phyloP scores from a whole-genome alignment of 2,113 vertebrate species.

The Rhagologus leucostigma region DNA sequence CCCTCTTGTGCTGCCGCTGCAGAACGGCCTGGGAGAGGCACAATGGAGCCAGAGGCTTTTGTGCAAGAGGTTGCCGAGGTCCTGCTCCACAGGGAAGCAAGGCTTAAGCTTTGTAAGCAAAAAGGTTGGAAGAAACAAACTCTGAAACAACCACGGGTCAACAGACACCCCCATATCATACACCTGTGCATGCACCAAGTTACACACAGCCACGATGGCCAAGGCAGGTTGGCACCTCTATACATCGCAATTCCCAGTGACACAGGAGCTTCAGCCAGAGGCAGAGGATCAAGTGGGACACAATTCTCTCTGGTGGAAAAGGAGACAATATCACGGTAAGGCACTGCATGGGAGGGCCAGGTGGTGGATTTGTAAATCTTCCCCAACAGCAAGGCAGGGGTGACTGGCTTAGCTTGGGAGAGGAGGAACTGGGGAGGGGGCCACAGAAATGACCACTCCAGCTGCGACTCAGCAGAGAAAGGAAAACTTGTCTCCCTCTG shows the following conservation, averaged over 20 bases:
- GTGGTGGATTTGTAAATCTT: not conserved
- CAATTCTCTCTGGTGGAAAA: not conserved
- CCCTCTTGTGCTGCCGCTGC: conserved; percentile 23
- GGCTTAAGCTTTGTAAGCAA: not conserved
- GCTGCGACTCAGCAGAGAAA: not conserved
- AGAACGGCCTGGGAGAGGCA: not conserved
- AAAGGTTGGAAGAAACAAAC: not conserved
- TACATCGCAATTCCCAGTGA: not conserved
- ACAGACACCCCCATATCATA: fast-evolving
- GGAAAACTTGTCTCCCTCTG: not conserved
- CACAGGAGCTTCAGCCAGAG: not conserved
- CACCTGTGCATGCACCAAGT: not conserved
- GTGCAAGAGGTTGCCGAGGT: not conserved
- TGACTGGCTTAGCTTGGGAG: not conserved
- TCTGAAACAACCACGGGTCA: not conserved
- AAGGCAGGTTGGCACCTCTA: not conserved
- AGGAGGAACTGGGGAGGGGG: not conserved
- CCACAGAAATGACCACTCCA: not conserved
- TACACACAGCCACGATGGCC: fast-evolving
- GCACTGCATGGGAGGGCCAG: not conserved
- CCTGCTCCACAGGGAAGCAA: not conserved
- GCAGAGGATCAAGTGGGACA: not conserved
- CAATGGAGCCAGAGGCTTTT: not conserved
- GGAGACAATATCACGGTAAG: fast-evolving
- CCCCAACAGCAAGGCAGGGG: not conserved